phyloP scores from a whole-genome alignment of 53 echinoderm and acorn worm genomes.

The Mesocentrotus franciscanus region DNA sequence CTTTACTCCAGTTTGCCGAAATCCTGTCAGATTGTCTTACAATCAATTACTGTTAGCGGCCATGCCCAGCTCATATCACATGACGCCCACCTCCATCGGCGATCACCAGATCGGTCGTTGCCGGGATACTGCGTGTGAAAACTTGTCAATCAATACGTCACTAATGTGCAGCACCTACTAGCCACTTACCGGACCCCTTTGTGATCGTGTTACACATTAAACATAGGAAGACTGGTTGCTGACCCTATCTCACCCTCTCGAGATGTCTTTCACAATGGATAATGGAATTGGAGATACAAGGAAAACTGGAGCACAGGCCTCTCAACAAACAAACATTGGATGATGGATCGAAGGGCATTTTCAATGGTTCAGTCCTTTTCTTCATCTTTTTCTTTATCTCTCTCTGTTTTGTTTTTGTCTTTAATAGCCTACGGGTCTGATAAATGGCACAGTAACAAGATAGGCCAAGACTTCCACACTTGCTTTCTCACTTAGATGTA shows the following conservation, averaged over 20 bases:
- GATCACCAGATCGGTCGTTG: not conserved
- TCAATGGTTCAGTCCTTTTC: not conserved
- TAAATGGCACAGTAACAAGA: not conserved
- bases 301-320: conserved; percentile 13
- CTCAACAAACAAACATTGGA: conserved; percentile 31
- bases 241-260: conserved; percentile 32
- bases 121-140: conserved; percentile 1
- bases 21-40: conserved; percentile 24
- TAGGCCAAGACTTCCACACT: not conserved
- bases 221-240: conserved; percentile 19
- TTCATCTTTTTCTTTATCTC: not conserved
- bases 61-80: conserved; percentile 21
- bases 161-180: conserved; percentile 24
- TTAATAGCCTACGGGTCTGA: not conserved
- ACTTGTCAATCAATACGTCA: conserved; percentile 27
- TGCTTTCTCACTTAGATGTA: not conserved
- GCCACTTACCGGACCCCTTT: conserved; percentile 27
- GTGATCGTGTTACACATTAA: conserved; percentile 49
- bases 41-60: conserved; percentile 48
- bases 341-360: not conserved
- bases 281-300: not conserved
- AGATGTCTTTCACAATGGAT: conserved; percentile 13
- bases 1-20: not conserved
- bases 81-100: not conserved
- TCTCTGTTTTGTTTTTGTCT: not conserved